Evolutionary conservation across 23 tunicate genomes (phyloP).

Genomic region (Oikopleura vanhoeffeni): DNA sequence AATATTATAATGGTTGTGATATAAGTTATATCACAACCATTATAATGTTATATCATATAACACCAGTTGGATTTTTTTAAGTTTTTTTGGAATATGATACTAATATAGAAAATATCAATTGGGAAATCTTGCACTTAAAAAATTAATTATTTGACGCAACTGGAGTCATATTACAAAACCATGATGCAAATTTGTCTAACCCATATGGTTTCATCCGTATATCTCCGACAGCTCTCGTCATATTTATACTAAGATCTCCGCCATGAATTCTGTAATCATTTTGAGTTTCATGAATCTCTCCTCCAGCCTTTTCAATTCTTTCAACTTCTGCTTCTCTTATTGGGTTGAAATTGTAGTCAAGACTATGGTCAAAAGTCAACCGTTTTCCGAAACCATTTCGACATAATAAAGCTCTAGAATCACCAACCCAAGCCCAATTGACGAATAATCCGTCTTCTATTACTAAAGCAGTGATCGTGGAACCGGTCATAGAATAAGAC

Average conservation of each 20-base stretch:
- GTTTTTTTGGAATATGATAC: no score
- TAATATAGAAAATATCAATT: no score
- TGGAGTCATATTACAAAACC: no score
- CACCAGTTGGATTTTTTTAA: no score
- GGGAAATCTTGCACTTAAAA: no score
- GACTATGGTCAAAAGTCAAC: not conserved
- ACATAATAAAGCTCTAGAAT: not conserved
- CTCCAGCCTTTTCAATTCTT: not conserved
- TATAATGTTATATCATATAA: no score
- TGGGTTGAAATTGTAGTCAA: not conserved
- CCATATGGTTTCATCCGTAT: not conserved
- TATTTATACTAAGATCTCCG: not conserved
- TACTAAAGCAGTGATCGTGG: not conserved
- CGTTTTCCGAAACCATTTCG: not conserved
- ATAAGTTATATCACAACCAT: no score
- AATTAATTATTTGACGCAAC: no score
- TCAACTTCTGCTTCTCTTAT: not conserved
- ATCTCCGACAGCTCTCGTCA: conserved; percentile 9
- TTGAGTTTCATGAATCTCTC: not conserved
- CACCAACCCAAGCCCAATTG: conserved; percentile 7
- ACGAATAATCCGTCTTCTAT: not conserved
- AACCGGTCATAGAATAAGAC: not conserved
- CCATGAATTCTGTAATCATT: not conserved
- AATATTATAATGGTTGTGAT: no score
- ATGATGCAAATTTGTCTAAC: no score